A percentile compares a stretch with the other conserved stretches of the same genome.
These are phyloP conservation scores for Gasterosteus aculeatus DNA, from an alignment of 2,113 vertebrate species.

Conservation along the genomic window DNA sequence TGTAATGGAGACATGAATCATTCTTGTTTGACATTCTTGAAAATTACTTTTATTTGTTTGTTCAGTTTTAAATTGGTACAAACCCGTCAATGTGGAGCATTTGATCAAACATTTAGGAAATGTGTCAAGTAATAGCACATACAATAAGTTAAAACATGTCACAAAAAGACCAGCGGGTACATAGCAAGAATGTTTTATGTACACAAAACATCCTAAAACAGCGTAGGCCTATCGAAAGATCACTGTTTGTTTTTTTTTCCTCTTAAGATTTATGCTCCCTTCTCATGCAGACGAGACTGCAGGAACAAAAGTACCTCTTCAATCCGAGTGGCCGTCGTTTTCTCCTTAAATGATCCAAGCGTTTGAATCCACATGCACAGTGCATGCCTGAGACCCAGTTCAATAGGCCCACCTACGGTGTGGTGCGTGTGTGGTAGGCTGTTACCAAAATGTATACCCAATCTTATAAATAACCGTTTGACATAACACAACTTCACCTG, in stretches of 20 bases:
- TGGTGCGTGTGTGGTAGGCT: slow-evolving; percentile 62
- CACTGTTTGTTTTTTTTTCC: slow-evolving; percentile 67
- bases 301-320: slow-evolving; percentile 45
- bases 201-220: slow-evolving; percentile 98
- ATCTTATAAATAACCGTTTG: slow-evolving; percentile 71
- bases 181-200: slow-evolving; percentile 98
- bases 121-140: slow-evolving; percentile 98
- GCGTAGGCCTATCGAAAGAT: slow-evolving; percentile 84
- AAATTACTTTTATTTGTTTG: slow-evolving; percentile 94
- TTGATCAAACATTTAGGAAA: slow-evolving; percentile 99
- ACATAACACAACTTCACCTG: slow-evolving; percentile 81
- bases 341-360: slow-evolving; percentile 66
- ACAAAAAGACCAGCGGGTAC: slow-evolving; percentile 95
- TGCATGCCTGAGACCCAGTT: slow-evolving; percentile 66
- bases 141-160: slow-evolving; percentile 98
- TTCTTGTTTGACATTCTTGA: slow-evolving; percentile 87
- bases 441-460: slow-evolving; percentile 55
- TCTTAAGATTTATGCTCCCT: slow-evolving; percentile 57
- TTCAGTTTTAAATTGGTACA: slow-evolving; percentile 91
- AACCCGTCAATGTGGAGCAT: slow-evolving; percentile 92
- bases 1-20: slow-evolving; percentile 63
- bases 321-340: slow-evolving; percentile 50
- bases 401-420: slow-evolving; percentile 42
- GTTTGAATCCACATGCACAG: slow-evolving; percentile 75
- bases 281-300: slow-evolving; percentile 88